These are phyloP conservation scores for Temnopleurus reevesii DNA, from an alignment of 53 echinoderm and acorn worm species.

Conservation along the genomic window DNA sequence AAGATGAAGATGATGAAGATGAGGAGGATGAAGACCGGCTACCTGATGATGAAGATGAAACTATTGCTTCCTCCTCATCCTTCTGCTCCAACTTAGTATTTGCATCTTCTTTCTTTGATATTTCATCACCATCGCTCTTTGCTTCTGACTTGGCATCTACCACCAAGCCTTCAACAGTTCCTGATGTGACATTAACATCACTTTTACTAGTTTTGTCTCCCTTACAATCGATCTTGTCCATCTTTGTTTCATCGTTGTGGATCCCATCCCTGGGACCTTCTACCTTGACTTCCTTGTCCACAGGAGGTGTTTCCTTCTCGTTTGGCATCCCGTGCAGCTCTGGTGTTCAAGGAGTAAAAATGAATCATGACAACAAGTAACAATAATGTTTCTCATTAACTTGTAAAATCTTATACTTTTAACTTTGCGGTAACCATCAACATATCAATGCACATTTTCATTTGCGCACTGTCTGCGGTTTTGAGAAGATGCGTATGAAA, in stretches of 20 bases:
- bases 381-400: too few species aligned
- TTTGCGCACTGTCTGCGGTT: too few species aligned
- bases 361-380: too few species aligned
- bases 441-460: too few species aligned
- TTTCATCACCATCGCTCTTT: not conserved
- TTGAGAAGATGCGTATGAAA: too few species aligned
- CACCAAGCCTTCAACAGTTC: not conserved
- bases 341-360: too few species aligned
- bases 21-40: not conserved
- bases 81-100: not conserved
- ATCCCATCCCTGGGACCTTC: not conserved
- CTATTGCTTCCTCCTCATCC: not conserved
- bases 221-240: not conserved
- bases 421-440: too few species aligned
- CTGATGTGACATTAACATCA: not conserved
- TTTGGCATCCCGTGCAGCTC: not conserved
- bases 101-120: conserved; percentile 11
- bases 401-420: too few species aligned
- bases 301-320: conserved; percentile 17
- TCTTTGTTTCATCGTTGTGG: not conserved
- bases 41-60: not conserved
- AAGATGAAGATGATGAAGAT: not conserved
- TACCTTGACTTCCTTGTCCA: not conserved
- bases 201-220: not conserved
- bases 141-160: not conserved